Evolutionary conservation across 1,140 invertebrate genomes (phyloP), one percentile per base, ranked within the genome.

Genomic region (Lerema accius): DNA sequence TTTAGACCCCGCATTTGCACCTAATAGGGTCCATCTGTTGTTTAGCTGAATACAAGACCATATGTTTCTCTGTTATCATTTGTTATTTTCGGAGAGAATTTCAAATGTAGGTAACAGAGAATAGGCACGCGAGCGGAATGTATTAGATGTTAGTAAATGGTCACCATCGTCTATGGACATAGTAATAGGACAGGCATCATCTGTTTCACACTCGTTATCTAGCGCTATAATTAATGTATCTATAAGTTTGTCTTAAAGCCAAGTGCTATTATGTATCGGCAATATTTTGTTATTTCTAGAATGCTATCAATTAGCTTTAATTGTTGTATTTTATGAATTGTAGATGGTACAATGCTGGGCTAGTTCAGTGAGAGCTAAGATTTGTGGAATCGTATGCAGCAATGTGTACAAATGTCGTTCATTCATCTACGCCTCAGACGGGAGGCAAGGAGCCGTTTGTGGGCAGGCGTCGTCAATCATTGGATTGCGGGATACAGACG

Each of bases 11-110:
- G 17, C 32, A 16, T 55, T 55, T 42, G 37, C 37, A 55, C 51
- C 19, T 42, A 55, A 55, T 55, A 55, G 51, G 16, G 37, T 14
- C 39, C 51, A 55, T 55, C 11, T 55, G 51, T 43, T 43, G 19
- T 13, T 42, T n/a, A 23, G 37, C 13, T 19, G 51, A 10, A 43
- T 43, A 40, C 16, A 53, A 23, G 19, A 9, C 40, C 53, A 16
- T 43, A 42, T 28, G 37, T 43, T 6, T 32, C 16, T 17, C 13
- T 56, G 23, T 14, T 42, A 23, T 43, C 37, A 40, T 40, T 43
- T 13, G 17, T 23, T 10, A 55, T 43, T 43, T 49, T 26, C n/a
- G 43, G 28, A 9, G 28, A 9, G 9, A 32, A 32, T 32, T 9
- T 4, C 3, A 32, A 32, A 9, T 32, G 9, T 9, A 23, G 19